These are phyloP conservation scores for Euclidia mi DNA, from an alignment of 2,888 invertebrate species.

Conservation along the genomic window DNA sequence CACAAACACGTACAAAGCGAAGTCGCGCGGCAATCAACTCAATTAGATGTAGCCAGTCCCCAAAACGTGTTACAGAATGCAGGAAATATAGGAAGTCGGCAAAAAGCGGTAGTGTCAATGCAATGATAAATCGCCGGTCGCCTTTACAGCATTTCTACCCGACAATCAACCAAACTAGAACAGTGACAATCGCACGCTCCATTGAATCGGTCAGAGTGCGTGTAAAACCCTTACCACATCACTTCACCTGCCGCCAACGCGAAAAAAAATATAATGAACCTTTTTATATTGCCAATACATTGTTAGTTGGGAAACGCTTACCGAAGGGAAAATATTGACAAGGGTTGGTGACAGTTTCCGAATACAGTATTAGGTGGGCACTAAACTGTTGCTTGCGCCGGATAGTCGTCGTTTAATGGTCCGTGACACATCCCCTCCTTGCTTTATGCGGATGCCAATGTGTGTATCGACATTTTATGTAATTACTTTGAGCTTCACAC, in stretches of 20 bases:
- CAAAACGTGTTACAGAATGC: too few species aligned
- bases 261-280: slow-evolving; percentile 10
- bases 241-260: neutral
- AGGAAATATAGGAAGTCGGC: too few species aligned
- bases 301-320: slow-evolving; percentile 23
- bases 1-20: too few species aligned
- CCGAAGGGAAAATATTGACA: slow-evolving; percentile 51
- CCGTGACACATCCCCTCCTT: slow-evolving; percentile 30
- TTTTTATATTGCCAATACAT: slow-evolving; percentile 11
- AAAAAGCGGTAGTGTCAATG: too few species aligned
- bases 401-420: slow-evolving; percentile 35
- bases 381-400: slow-evolving; percentile 34
- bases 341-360: slow-evolving; percentile 51
- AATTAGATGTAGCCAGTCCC: too few species aligned
- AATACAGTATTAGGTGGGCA: slow-evolving; percentile 45
- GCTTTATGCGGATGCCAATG: slow-evolving; percentile 8
- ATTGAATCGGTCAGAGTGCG: too few species aligned
- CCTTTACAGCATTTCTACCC: too few species aligned
- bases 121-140: too few species aligned
- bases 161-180: too few species aligned
- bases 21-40: too few species aligned
- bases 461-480: slow-evolving; percentile 1
- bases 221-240: neutral
- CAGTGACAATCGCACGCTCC: too few species aligned
- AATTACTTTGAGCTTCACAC: neutral